Conservation (phyloP, 2,113 vertebrate genomes). For the Thomomys bottae region DNA sequence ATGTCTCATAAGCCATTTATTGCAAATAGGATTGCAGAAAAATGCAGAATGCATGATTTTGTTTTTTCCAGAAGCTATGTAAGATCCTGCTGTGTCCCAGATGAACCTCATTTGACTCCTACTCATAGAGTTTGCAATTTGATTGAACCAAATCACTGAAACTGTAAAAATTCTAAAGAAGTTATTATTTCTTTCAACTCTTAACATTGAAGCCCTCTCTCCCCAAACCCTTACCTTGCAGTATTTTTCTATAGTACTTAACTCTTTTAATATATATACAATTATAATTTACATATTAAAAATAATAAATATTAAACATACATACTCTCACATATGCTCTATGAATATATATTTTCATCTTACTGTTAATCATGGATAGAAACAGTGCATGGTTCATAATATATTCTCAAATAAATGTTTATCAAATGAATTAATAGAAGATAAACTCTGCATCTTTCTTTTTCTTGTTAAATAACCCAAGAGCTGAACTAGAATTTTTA, state of each 20-base stretch:
- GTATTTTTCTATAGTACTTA: neutral
- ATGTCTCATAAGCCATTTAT: neutral
- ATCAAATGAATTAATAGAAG: neutral
- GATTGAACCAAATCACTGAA: neutral
- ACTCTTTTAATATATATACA: neutral
- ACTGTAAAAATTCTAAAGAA: neutral
- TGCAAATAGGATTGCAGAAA: constrained; percentile 9
- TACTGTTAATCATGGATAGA: neutral
- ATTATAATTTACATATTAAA: neutral
- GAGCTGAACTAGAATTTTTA: constrained; percentile 37
- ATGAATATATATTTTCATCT: neutral
- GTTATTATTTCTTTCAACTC: constrained; percentile 19
- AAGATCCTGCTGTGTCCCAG: neutral
- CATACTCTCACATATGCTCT: neutral
- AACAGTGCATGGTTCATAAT: neutral
- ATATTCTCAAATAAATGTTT: neutral
- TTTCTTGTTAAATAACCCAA: constrained; percentile 19
- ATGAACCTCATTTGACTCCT: neutral
- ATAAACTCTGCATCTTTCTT: neutral
- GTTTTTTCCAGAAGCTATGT: neutral
- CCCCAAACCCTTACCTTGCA: neutral
- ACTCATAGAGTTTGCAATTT: neutral
- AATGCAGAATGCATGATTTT: neutral
- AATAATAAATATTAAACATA: neutral
- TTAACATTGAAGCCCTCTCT: neutral